Percentiles rank a stretch among this genome's conserved stretches.
Conservation (phyloP, 2,888 invertebrate genomes). For the Limnephilus rhombicus region DNA sequence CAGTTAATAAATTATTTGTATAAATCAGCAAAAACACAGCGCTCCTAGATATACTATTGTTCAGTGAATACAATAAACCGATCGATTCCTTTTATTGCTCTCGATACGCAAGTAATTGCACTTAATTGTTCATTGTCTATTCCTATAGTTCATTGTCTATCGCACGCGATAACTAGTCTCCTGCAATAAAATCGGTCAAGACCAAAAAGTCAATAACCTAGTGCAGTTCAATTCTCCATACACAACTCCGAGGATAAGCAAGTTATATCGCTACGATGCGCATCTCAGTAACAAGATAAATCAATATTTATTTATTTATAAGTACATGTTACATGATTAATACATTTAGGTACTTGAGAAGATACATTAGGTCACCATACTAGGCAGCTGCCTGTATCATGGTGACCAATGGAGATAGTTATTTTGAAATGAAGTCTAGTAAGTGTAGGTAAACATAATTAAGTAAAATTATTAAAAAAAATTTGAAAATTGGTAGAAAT, state of each 20-base stretch:
- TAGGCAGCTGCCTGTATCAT: no score
- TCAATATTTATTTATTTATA: no score
- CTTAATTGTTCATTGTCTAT: conserved; percentile 4
- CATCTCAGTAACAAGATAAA: neutral
- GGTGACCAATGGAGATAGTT: no score
- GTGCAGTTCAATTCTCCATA: neutral
- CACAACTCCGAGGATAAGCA: neutral
- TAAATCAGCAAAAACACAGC: neutral
- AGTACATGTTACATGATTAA: no score
- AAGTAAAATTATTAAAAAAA: no score
- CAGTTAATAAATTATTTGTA: no score
- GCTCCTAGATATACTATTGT: neutral
- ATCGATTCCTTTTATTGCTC: neutral
- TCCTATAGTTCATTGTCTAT: neutral
- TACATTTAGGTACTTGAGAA: no score
- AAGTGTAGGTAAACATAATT: no score
- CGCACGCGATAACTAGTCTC: neutral
- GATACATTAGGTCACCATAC: no score
- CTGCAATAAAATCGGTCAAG: conserved; percentile 11
- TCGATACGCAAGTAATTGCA: neutral
- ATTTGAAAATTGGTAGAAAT: no score
- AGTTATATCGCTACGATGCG: no score
- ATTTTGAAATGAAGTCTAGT: no score
- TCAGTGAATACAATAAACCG: neutral
- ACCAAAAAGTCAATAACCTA: neutral